These are phyloP conservation scores for Drosophila mimetica DNA, from an alignment of 2,888 invertebrate genomes.

Conservation along the genomic window DNA sequence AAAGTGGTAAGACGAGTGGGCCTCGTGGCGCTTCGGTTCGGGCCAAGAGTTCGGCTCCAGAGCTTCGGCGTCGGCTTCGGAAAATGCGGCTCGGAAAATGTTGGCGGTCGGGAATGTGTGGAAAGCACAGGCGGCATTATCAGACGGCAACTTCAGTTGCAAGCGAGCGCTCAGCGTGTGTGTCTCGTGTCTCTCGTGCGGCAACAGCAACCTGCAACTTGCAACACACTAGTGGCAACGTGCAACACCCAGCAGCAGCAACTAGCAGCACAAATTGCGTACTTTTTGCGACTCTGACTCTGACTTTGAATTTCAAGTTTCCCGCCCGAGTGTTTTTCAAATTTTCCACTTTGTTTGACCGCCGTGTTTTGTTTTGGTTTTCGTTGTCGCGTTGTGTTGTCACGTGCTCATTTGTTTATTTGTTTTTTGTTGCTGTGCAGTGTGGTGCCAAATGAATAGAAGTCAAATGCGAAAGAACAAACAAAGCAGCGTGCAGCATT, in stretches of 20 bases:
- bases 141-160: conserved; percentile 73
- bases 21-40: conserved; percentile 12
- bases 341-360: not conserved
- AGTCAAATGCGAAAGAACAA: not conserved
- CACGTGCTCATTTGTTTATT: conserved; percentile 41
- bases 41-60: conserved; percentile 13
- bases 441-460: conserved; percentile 9
- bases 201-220: conserved; percentile 23
- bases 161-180: conserved; percentile 75
- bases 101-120: conserved; percentile 21
- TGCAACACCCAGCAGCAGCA: conserved; percentile 6
- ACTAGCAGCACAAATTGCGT: conserved; percentile 14
- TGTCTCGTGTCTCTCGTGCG: conserved; percentile 60
- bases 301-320: not conserved
- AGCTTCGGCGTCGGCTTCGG: conserved; percentile 14
- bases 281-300: conserved; percentile 12
- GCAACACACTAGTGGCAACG: conserved; percentile 3
- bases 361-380: conserved; percentile 27
- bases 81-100: conserved; percentile 19
- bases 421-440: conserved; percentile 43
- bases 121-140: conserved; percentile 59
- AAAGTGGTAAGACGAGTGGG: conserved; percentile 12
- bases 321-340: conserved; percentile 12
- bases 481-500: not conserved
- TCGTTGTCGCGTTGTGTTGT: conserved; percentile 17